Evolutionary conservation across 2,797 vertebrate species (phyloP), one percentile per base, ranked within the genome.

Genomic region (Myotis vivesi): DNA sequence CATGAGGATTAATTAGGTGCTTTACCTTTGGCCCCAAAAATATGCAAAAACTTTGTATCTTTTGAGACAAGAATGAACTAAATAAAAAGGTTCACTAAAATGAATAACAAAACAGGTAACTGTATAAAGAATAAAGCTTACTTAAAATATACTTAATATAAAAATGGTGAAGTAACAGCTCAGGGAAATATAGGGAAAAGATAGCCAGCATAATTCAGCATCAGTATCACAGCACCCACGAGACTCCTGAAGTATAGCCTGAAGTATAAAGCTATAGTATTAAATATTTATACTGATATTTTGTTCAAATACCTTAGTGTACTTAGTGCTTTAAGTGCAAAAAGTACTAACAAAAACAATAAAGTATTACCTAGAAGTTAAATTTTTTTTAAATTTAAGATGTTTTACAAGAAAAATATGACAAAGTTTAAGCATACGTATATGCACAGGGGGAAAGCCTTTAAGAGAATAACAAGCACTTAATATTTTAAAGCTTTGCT

Each of bases 151-250:
- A n/a, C 46, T 87, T 85, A 77, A 66, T 41, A 82, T 66, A 87
- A 92, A 96, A 55, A 49, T 75, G 22, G 28, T 75, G 51, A 91
- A 82, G 17, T 83, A 84, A 85, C 36, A 96, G 55, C 36, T 73
- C 23, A 79, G 68, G 69, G 92, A 95, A 94, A 83, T 36, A 20
- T 7, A 94, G 33, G 57, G 25, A 81, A 64, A 77, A 68, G 30
- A 86, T 23, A 55, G 41, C 30, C 69, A 16, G 25, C 38, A 89
- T 3, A 91, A 46, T 19, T 81, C 20, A 77, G 15, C 36, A 87
- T 71, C 25, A 71, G 77, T 46, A 64, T 68, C 30, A 69, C 6
- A 36, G 1, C 62, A 46, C 25, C 82, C 62, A 71, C 82, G 28
- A 96, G 22, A 64, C 23, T 53, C 11, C 49, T n/a, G n/a, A n/a